Evolutionary conservation across 1,140 invertebrate genomes (phyloP), one percentile per base, ranked within the genome.

Genomic region (Drosophila santomea): DNA sequence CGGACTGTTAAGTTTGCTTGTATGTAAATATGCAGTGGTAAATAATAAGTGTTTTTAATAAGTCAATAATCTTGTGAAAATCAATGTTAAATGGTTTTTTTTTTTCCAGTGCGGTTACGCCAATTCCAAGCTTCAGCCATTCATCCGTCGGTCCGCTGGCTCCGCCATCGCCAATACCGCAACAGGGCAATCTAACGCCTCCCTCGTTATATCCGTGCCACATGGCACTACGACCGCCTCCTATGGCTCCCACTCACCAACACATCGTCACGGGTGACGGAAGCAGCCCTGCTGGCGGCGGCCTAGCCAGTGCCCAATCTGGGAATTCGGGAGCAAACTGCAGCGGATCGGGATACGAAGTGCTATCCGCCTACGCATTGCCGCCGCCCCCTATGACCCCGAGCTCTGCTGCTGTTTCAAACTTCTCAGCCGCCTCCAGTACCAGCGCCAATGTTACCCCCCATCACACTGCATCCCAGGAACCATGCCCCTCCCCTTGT

Each of bases 191-290:
- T 54, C 41, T 92, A 10, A 91, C 77, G 4, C 75, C 91, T n/a
- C 80, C 91, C 1, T 82, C 91, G 14, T 79, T 91, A 45, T 92
- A 92, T 41, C 79, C 91, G 25, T 92, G 91, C 36, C 91, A 92
- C 45, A 92, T 92, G 83, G 76, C 86, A 4, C 15, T 89, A 14
- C 72, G 91, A 2, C 62, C 81, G 2, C 75, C 80, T 3, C 63
- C 79, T 6, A 61, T 85, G 43, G 61, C 78, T 5, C 25, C 38
- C 7, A 38, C 60, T 10, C 51, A 78, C 2, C 82, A 74, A 17
- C 81, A 81, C 41, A 55, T 77, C 6, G 57, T 77, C 5, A n/a
- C 59, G 14, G 58, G 71, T 52, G 73, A 47, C 25, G 64, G 20
- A 0, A 41, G 56, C 7, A 68, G 52, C 12, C 59, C 48, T 20